These are phyloP conservation scores for Clarias batrachus DNA, from an alignment of 2,113 vertebrate species.

Conservation along the genomic window DNA sequence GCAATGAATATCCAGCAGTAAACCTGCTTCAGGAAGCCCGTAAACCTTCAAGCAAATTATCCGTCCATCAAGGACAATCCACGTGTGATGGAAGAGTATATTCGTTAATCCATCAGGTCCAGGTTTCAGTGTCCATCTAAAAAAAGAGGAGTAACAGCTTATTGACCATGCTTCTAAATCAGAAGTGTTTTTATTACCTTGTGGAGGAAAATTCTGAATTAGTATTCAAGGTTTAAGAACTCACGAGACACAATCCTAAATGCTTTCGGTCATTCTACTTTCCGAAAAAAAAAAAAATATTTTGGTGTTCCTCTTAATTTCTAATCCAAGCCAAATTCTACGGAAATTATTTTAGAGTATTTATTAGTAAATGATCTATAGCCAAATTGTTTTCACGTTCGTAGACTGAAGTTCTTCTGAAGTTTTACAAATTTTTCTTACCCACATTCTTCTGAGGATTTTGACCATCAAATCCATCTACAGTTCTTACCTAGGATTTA, in stretches of 20 bases:
- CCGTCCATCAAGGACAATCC: background rate
- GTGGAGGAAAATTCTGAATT: background rate
- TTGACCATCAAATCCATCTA: no score
- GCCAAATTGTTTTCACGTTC: background rate
- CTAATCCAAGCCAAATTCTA: background rate
- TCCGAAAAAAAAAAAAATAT: no score
- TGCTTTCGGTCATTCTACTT: background rate
- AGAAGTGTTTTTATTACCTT: background rate
- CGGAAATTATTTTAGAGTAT: background rate
- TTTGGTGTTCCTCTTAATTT: background rate
- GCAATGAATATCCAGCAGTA: background rate
- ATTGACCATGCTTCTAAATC: background rate
- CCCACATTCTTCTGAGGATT: no score
- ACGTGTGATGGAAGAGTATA: background rate
- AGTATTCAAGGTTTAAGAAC: background rate
- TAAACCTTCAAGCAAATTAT: background rate
- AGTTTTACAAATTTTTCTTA: background rate
- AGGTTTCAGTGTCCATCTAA: constrained; percentile 12
- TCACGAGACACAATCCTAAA: background rate
- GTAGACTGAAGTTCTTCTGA: background rate
- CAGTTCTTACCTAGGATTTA: no score
- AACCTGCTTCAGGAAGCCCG: constrained; percentile 6
- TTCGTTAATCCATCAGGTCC: constrained; percentile 8
- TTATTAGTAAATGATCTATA: background rate
- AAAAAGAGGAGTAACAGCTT: background rate